A percentile compares a stretch with the other conserved stretches of the same genome.
Conservation (phyloP, 92 coral and sea anemone genomes). For the Paramuricea clavata region DNA sequence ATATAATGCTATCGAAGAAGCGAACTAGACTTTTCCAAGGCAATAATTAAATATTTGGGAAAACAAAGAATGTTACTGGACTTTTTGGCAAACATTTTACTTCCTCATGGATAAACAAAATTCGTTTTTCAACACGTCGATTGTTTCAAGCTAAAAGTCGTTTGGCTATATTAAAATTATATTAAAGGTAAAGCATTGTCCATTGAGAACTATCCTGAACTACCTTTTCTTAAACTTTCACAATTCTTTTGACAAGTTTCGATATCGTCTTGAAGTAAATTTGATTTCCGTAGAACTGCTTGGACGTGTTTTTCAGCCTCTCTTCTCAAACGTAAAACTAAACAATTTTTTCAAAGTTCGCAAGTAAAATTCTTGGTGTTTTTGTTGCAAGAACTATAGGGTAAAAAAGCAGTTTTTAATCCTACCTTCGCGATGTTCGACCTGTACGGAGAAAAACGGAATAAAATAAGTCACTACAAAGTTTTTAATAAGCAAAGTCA, state of each 20-base stretch:
- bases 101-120: no score
- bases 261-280: slow-evolving; percentile 44
- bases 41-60: no score
- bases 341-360: not conserved
- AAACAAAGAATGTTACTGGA: no score
- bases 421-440: slow-evolving; percentile 29
- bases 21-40: no score
- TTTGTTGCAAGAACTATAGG: not conserved
- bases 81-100: no score
- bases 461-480: not conserved
- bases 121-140: no score
- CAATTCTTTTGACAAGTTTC: slow-evolving; percentile 22
- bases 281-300: slow-evolving; percentile 36
- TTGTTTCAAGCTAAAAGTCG: no score
- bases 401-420: not conserved
- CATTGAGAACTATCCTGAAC: not conserved
- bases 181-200: no score
- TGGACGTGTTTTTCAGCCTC: slow-evolving; percentile 31
- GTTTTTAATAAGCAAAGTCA: not conserved
- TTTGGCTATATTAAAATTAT: no score
- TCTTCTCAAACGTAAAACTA: slow-evolving; percentile 15
- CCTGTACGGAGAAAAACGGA: slow-evolving; percentile 9
- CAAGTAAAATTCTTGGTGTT: not conserved
- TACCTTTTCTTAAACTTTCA: slow-evolving; percentile 28
- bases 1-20: not conserved